Evolutionary conservation across 1,140 invertebrate genomes (phyloP), one percentile per base, ranked within the genome.

Genomic region (Papilio xuthus): DNA sequence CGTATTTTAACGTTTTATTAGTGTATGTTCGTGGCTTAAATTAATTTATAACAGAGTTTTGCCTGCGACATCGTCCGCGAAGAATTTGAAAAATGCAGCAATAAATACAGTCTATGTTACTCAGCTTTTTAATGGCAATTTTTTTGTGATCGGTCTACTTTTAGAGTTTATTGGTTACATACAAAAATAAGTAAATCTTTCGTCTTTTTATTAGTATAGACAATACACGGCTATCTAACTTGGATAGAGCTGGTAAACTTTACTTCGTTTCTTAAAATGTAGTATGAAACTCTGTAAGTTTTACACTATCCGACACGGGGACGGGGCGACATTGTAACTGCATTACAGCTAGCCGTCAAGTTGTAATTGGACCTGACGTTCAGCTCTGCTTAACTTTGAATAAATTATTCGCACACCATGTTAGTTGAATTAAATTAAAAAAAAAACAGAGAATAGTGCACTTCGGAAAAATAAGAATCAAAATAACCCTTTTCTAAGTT

Each of bases 321-420:
- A 76, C 73, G 37, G 37, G 73, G 32, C 73, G n/a, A 20, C 50
- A 79, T 67, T 81, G 81, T 84, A 84, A 84, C 20, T 41, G 53
- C 4, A 41, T 84, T 84, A 80, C 77, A 53, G 75, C 79, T 75
- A 80, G 63, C 77, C 56, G 77, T 70, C 60, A 81, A 80, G 80
- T 79, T 81, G 80, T 81, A 83, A 84, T 84, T 83, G 81, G 81
- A 82, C 78, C 81, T 80, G 80, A 80, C 78, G 74, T 37, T 76
- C 18, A 13, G 60, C 4, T 20, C 13, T 18, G 53, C 41, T n/a
- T n/a, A 37, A 8, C 10, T 76, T 9, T 41, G 37, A 63, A 63
- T 15, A 13, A 26, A 74, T 74, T 74, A 74, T 7, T 50, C 10
- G 7, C 18, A 56, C 13, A 32, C 3, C 26, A 23, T 67, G 13